These are phyloP conservation scores for Conistra vaccinii DNA, from an alignment of 2,888 invertebrate genomes.

Conservation along the genomic window DNA sequence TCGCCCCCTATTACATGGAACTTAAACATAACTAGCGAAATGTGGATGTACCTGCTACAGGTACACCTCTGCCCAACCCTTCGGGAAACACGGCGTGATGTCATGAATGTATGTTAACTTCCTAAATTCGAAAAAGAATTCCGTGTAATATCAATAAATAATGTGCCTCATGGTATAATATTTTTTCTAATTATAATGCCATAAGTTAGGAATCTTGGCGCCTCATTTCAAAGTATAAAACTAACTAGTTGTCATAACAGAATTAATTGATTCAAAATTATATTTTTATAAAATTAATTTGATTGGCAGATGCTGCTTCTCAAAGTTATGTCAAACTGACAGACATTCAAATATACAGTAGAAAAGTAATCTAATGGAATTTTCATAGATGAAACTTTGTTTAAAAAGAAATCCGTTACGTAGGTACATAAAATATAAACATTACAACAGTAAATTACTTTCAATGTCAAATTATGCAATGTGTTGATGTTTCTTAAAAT, in stretches of 20 bases:
- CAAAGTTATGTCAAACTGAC: slow-evolving; percentile 68
- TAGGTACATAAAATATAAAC: slow-evolving; percentile 42
- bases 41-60: no score
- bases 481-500: slow-evolving; percentile 24
- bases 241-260: slow-evolving; percentile 39
- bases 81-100: no score
- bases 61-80: no score
- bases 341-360: slow-evolving; percentile 71
- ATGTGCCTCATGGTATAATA: neutral
- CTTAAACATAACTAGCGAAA: no score
- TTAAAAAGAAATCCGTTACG: slow-evolving; percentile 42
- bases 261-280: slow-evolving; percentile 27
- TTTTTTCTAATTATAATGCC: neutral
- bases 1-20: no score
- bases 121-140: neutral
- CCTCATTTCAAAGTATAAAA: slow-evolving; percentile 17
- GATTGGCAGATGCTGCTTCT: slow-evolving; percentile 70
- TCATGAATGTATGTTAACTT: no score
- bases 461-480: slow-evolving; percentile 47
- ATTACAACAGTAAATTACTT: slow-evolving; percentile 33
- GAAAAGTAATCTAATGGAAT: slow-evolving; percentile 75
- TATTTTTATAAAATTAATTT: slow-evolving; percentile 50
- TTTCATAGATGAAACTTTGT: slow-evolving; percentile 49
- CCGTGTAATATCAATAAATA: neutral
- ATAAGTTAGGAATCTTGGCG: slow-evolving; percentile 37